Evolutionary conservation across 2,797 vertebrate species (phyloP).

Genomic region (Pseudochaenichthys georgianus): DNA sequence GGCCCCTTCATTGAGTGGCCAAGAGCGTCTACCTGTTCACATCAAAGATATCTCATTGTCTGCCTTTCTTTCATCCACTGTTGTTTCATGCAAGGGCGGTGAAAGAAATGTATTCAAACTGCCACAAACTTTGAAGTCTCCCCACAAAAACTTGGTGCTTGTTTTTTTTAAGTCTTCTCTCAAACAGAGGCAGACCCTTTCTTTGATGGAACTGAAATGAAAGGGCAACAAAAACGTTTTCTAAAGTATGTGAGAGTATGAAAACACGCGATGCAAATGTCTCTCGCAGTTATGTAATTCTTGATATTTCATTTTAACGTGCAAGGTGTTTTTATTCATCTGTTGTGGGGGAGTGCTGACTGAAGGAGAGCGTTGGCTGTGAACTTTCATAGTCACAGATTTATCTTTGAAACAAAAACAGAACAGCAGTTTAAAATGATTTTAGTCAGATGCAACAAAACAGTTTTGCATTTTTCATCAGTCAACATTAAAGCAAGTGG

Average conservation of each 20-base stretch:
- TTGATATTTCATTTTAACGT: constrained; percentile 65
- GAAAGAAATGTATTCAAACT: constrained; percentile 60
- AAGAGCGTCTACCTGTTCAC: constrained; percentile 53
- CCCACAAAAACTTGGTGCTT: constrained; percentile 21
- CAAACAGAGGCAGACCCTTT: constrained; percentile 11
- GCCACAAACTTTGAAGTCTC: constrained; percentile 63
- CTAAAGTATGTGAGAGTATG: neutral
- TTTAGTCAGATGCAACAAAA: too few relatives aligned
- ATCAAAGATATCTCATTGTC: constrained; percentile 68
- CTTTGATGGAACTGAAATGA: neutral
- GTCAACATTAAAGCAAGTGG: too few relatives aligned
- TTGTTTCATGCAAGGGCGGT: constrained; percentile 47
- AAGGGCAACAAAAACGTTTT: constrained; percentile 4
- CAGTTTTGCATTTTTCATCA: too few relatives aligned
- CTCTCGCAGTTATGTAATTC: constrained; percentile 42
- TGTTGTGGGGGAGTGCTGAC: constrained; percentile 7
- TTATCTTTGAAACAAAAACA: constrained; percentile 12
- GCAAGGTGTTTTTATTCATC: constrained; percentile 45
- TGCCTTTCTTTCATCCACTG: constrained; percentile 47
- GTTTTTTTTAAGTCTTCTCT: constrained; percentile 29
- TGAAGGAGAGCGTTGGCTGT: constrained; percentile 4
- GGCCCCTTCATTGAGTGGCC: constrained; percentile 43
- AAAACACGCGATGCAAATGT: constrained; percentile 1
- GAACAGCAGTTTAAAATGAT: neutral
- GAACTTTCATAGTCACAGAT: constrained; percentile 7